Base-by-base conservation (phyloP, 2,797 vertebrate genomes). In the Salarias fasciatus region DNA sequence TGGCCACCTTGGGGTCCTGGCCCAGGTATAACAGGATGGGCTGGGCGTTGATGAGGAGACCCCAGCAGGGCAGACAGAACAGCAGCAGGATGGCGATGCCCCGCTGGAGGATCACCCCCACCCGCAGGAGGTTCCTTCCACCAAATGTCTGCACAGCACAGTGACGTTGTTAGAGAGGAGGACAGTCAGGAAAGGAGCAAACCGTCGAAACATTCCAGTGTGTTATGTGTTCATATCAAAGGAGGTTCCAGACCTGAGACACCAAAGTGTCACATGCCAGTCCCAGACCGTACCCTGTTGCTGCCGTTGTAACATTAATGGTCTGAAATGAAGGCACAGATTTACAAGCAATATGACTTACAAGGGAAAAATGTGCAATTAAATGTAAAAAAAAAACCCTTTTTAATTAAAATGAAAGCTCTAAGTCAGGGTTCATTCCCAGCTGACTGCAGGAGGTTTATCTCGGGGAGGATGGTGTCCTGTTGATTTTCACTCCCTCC, bases 11-110 rank as follows among this genome's bases (percentile, higher is more conserved):
- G 0, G 94, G 92, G 41, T 95, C 88, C 89, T 97, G 96, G 10
- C 65, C 86, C 79, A 94, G 67, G 35, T 92, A 88, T n/a, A 95
- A 82, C 44, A 97, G 88, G 56, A 96, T 76, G 28, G 56, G 70
- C 77, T 95, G 78, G 0, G 95, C 91, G 70, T 97, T 97, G 80
- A 97, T 73, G 67, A 97, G 94, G 57, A 97, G 57, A 0, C 91
- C 94, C 95, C 96, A 98, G 87, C 96, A 97, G 8, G 95, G 95
- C 47, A 95, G 91, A 79, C 95, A 96, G 87, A 92, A 95, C 11
- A 97, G 80, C 28, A 95, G 88, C 44, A 97, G 91, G 58, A 96
- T 94, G 53, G 97, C 75, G 31, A 86, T 55, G 3, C 94, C 85
- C 0, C 89, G 82, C 82, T 98, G 96, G 44, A 96, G 90, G 72